Evolutionary conservation across 1,140 invertebrate species (phyloP).

Genomic region (Harpegnathos saltator): DNA sequence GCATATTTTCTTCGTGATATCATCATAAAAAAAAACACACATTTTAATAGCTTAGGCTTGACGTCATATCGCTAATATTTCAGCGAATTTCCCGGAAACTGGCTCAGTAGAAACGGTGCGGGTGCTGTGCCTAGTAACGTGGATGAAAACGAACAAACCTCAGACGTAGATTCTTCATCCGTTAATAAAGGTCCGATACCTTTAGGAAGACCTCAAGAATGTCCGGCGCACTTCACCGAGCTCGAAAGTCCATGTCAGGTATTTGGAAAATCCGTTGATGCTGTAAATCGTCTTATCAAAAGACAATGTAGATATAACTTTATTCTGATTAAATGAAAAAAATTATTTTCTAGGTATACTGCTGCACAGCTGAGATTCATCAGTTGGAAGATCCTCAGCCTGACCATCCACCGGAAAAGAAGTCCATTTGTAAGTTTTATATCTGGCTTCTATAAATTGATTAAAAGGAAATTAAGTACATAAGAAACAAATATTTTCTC

Average conservation of each 20-base stretch:
- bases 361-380: slow-evolving; percentile 82
- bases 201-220: slow-evolving; percentile 81
- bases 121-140: slow-evolving; percentile 81
- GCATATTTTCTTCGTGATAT: not conserved
- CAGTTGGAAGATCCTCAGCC: slow-evolving; percentile 80
- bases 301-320: not conserved
- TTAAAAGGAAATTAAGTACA: not conserved
- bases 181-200: slow-evolving; percentile 75
- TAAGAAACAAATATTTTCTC: not conserved
- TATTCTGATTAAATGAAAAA: slow-evolving; percentile 27
- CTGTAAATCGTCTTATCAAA: not conserved
- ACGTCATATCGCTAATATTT: slow-evolving; percentile 36
- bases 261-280: not conserved
- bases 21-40: not conserved
- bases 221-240: slow-evolving; percentile 79
- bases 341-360: slow-evolving; percentile 76
- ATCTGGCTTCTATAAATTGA: not conserved
- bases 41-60: not conserved
- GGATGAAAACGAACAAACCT: slow-evolving; percentile 81
- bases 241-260: slow-evolving; percentile 82
- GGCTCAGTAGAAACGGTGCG: slow-evolving; percentile 80
- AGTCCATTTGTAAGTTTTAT: slow-evolving; percentile 79
- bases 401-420: slow-evolving; percentile 82
- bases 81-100: slow-evolving; percentile 82
- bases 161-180: slow-evolving; percentile 77